Evolutionary conservation across 2,888 invertebrate species (phyloP), one percentile per base, ranked within the genome.

Genomic region (Cynaeus angustus): DNA sequence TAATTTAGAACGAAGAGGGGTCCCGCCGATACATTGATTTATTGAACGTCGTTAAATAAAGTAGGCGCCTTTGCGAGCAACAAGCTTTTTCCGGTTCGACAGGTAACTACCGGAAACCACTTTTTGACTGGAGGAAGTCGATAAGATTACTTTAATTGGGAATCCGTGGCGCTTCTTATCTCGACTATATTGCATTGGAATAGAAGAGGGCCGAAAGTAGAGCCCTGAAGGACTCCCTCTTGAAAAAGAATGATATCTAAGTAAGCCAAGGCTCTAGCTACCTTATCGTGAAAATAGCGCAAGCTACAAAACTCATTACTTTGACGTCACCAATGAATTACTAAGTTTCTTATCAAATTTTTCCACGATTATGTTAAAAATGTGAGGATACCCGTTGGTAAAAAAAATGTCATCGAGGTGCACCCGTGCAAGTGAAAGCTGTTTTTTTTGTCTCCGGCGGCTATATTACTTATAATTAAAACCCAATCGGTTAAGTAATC

Each of bases 401-500:
- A 21, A 21, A n/a, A n/a, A 21, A 21, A 21, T 21, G 21, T 21
- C 37, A 37, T 7, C 9, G 6, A 1, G 37, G 37, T 37, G 12
- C 12, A 41, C 53, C 37, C 13, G 7, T 14, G n/a, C 3, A 28
- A 61, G 61, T 61, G 61, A 61, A 61, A 61, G 61, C 21, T 8
- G 61, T 61, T 21, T 21, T 21, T 21, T 21, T 21, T 6, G 5
- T n/a, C 4, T 59, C 16, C 45, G 6, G 59, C 14, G 45, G 26
- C 43, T 30, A 61, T 33, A 45, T 45, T 56, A 8, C 30, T 13
- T n/a, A 33, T 59, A 59, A 61, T 61, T 61, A 61, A 61, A 61
- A 61, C 45, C 30, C n/a, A 59, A 61, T 28, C 9, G 21, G 28
- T 61, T 61, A 48, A 14, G 61, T 48, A 61, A 61, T 41, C 1